Conservation (phyloP, 2,797 vertebrate genomes). For the Myripristis jacobus region DNA sequence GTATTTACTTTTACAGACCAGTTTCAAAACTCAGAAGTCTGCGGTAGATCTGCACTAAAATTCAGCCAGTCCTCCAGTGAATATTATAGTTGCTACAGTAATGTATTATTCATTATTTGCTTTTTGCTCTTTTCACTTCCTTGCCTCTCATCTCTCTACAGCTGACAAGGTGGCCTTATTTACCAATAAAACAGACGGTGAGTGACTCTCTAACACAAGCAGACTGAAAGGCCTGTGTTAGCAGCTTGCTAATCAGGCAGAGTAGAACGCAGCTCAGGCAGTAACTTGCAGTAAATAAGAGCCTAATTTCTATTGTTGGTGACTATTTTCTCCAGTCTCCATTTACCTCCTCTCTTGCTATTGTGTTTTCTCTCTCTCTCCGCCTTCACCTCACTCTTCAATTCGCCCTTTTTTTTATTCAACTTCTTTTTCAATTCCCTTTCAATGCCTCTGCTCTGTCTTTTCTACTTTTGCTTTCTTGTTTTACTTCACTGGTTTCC, state of each 20-base stretch:
- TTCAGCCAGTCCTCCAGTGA: slow-evolving; percentile 60
- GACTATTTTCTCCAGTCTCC: slow-evolving; percentile 36
- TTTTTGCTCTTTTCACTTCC: slow-evolving; percentile 31
- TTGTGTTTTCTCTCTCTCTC: slow-evolving; percentile 50
- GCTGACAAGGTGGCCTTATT: slow-evolving; percentile 64
- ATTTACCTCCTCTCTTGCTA: slow-evolving; percentile 37
- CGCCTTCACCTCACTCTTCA: slow-evolving; percentile 37
- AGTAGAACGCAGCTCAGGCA: slow-evolving; percentile 62
- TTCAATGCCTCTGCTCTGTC: slow-evolving; percentile 2
- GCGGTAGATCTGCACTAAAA: slow-evolving; percentile 59
- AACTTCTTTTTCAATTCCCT: slow-evolving; percentile 11
- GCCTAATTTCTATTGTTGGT: slow-evolving; percentile 78
- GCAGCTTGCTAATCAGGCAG: slow-evolving; percentile 73
- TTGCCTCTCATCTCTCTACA: slow-evolving; percentile 59
- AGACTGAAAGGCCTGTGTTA: slow-evolving; percentile 69
- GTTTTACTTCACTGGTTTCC: slow-evolving; percentile 18
- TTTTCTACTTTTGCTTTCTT: slow-evolving; percentile 5
- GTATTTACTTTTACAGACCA: slow-evolving; percentile 64
- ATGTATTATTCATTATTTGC: slow-evolving; percentile 77
- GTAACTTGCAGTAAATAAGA: slow-evolving; percentile 68
- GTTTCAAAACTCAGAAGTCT: slow-evolving; percentile 58
- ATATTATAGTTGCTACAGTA: slow-evolving; percentile 64
- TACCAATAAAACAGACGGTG: slow-evolving; percentile 68
- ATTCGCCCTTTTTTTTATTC: slow-evolving; percentile 34
- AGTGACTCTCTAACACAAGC: slow-evolving; percentile 74